Evolutionary conservation across 2,113 vertebrate genomes (phyloP).

Genomic region (Cinclus mexicanus): DNA sequence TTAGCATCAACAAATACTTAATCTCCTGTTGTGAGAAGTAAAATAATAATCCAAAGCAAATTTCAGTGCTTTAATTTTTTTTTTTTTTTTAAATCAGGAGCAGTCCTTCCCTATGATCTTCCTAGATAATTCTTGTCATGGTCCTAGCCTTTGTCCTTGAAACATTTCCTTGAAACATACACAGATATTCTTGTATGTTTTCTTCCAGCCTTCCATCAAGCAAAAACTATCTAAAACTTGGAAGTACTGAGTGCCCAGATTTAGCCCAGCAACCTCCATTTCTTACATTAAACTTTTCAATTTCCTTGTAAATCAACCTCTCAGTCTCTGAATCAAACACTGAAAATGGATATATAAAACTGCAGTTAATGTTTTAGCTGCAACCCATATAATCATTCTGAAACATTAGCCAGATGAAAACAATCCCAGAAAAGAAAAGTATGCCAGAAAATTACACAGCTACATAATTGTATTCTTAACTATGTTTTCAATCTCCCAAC

Average conservation of each 20-base stretch:
- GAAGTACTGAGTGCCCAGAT: background rate
- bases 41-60: background rate
- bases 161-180: background rate
- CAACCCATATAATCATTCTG: background rate
- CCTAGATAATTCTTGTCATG: background rate
- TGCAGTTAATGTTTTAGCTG: background rate
- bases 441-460: background rate
- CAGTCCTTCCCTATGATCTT: background rate
- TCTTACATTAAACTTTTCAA: background rate
- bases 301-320: background rate
- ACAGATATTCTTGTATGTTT: background rate
- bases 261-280: background rate
- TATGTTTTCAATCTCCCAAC: background rate
- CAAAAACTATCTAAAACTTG: background rate
- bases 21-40: background rate
- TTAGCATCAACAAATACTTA: background rate
- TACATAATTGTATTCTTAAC: background rate
- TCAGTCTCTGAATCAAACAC: background rate
- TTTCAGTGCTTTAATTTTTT: background rate
- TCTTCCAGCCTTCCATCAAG: background rate
- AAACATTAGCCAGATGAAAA: background rate
- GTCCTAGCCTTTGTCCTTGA: background rate
- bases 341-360: background rate
- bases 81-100: background rate
- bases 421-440: background rate